Evolutionary conservation across 2,888 invertebrate species (phyloP).

Genomic region (Notocelia uddmanniana): DNA sequence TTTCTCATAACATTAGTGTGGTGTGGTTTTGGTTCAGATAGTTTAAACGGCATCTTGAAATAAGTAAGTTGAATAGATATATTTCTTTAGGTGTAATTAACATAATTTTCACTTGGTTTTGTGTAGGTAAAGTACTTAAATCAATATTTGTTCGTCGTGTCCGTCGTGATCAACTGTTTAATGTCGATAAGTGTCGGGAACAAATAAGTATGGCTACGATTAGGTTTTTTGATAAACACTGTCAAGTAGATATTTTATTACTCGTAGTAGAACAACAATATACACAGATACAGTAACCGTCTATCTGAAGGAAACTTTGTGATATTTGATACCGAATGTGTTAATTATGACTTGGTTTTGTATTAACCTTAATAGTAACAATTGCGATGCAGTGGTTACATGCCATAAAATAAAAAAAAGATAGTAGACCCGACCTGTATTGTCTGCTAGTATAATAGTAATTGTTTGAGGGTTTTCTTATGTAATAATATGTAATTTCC

Average conservation of each 20-base stretch:
- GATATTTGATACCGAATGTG: background rate
- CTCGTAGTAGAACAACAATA: too few species aligned
- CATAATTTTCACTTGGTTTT: too few species aligned
- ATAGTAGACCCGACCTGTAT: background rate
- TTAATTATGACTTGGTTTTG: background rate
- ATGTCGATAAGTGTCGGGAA: too few species aligned
- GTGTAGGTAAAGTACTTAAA: too few species aligned
- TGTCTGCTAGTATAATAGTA: background rate
- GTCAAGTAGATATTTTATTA: background rate
- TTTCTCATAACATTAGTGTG: conserved; percentile 1
- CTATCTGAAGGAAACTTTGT: too few species aligned
- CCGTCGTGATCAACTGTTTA: too few species aligned
- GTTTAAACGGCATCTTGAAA: background rate
- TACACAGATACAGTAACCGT: too few species aligned
- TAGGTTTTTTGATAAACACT: background rate
- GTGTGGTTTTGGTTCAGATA: background rate
- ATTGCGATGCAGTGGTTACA: background rate
- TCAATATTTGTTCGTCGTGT: background rate
- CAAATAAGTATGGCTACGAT: background rate
- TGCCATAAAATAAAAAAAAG: too few species aligned
- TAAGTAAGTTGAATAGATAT: too few species aligned
- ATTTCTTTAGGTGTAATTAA: too few species aligned
- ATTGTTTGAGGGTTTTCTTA: background rate
- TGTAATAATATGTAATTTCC: too few species aligned
- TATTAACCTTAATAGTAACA: background rate